Base-by-base conservation (phyloP, 1,140 invertebrate species). In the Agrypnia vestita region DNA sequence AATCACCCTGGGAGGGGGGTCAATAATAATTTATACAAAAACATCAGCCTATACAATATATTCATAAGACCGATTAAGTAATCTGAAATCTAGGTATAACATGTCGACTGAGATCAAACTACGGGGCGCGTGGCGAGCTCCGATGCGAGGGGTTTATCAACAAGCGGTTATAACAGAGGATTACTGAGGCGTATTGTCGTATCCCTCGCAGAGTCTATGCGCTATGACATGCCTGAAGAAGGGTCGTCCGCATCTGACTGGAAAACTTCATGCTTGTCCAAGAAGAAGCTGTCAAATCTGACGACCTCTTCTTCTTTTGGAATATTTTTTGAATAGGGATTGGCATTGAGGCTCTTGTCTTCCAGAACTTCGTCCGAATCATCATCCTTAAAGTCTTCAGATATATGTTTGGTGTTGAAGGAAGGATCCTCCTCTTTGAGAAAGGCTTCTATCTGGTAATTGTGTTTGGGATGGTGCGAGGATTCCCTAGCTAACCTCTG, bases 401-500 rank as follows among this genome's bases (percentile, higher is more conserved):
- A 73, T 35, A 77, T 79, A 46, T 53, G 53, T 43, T 83, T 83
- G 35, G 21, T 67, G 49, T 83, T 83, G 53, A 79, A 76, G 49
- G 49, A n/a, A 13, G 77, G 71, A 53, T 83, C 82, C 61, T 83
- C 82, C 43, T 83, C 82, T 49, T 81, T 83, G 17, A 83, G 55
- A 59, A 80, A 83, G 53, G 82, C 79, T 8, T 83, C 82, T 11
- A 83, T 79, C 56, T 83, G 82, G 73, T 79, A 83, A 51, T 83
- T 76, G 59, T 79, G 82, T 9, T 78, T 71, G 19, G 78, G 51
- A 12, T 78, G 74, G 11, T 55, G 17, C 79, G 55, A 55, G 46
- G 84, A 69, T 73, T 83, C 78, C n/a, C 85, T 85, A 12, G 89
- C 86, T 9, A 94, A 91, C n/a, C 95, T 90, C 46, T 93, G 92